Base-by-base conservation (phyloP, 2,888 invertebrate species). In the Drosophila kuntzei region DNA sequence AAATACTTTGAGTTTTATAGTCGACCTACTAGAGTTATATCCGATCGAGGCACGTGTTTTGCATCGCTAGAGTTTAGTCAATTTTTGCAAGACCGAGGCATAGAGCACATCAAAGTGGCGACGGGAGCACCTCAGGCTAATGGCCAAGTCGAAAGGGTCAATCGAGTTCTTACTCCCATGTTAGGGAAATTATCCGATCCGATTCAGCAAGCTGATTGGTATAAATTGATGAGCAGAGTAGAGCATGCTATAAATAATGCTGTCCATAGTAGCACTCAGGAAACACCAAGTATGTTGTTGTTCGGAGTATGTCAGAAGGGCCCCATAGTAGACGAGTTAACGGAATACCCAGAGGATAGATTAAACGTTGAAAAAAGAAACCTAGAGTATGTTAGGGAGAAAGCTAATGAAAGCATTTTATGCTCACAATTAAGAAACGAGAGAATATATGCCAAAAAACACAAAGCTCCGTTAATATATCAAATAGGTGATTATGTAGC, bases 101-200 rank as follows among this genome's bases (percentile, higher is more conserved):
- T 36, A 2, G 36, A 14, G 7, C 36, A 36, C 7, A 14, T 36
- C 14, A 36, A 14, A 2, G 14, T 36, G 2, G 14, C 14, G 1
- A 14, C 36, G 6, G 36, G 6, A n/a, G 36, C 36, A 14, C 36
- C 36, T 1, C 36, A 36, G 3, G n/a, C 36, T 0, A 36, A 36
- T 7, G 36, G 36, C 1, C 36, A 36, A 6, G 14, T 36, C 2
- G 29, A 29, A 3, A 9, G 29, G 9, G 29, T 25, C 4, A 43
- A 43, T 43, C 43, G 43, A 2, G 44, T 25, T 4, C 44, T 44
- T 12, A 44, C 25, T 7, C 44, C 44, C 2, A 44, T 44, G 44
- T 9, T 25, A 14, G 16, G 27, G 2, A 46, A 46, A 12, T 14
- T 46, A 11, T 46, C 46, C 11, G 27, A 46, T 8, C 25, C 44